Evolutionary conservation across 2,113 vertebrate species (phyloP).

Genomic region (Cichladusa arquata): DNA sequence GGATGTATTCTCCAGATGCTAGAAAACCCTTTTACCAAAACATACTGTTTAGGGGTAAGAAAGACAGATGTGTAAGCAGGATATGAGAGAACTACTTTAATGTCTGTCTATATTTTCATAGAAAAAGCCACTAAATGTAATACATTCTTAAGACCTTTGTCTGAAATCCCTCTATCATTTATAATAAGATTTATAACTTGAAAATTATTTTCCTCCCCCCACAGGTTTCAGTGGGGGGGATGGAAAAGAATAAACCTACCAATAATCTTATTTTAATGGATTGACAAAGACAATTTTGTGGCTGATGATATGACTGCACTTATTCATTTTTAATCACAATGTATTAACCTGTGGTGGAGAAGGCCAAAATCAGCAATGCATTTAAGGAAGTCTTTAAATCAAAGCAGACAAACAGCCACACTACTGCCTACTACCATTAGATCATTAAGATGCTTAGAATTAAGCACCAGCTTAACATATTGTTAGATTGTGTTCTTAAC

Average conservation of each 20-base stretch:
- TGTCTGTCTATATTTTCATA: not conserved
- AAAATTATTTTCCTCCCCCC: not conserved
- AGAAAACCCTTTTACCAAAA: not conserved
- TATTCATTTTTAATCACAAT: slow-evolving; percentile 50
- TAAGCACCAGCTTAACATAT: not conserved
- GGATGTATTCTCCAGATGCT: not conserved
- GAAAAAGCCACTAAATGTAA: not conserved
- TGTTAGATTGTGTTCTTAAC: not conserved
- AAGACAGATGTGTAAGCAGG: not conserved
- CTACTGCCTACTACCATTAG: not conserved
- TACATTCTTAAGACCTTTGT: not conserved
- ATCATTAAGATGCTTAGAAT: not conserved
- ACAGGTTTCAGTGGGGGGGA: not conserved
- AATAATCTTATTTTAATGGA: not conserved
- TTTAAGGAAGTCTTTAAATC: slow-evolving; percentile 50
- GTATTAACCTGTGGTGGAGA: slow-evolving; percentile 27
- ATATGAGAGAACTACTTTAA: not conserved
- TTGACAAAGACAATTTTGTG: not conserved
- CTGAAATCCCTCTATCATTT: not conserved
- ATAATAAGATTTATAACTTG: not conserved
- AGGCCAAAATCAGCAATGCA: not conserved
- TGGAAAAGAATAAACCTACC: not conserved
- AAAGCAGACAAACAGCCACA: slow-evolving; percentile 6
- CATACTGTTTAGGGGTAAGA: not conserved
- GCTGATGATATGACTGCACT: not conserved